Evolutionary conservation across 2,797 vertebrate genomes (phyloP).

Genomic region (Corythornis leucogaster): DNA sequence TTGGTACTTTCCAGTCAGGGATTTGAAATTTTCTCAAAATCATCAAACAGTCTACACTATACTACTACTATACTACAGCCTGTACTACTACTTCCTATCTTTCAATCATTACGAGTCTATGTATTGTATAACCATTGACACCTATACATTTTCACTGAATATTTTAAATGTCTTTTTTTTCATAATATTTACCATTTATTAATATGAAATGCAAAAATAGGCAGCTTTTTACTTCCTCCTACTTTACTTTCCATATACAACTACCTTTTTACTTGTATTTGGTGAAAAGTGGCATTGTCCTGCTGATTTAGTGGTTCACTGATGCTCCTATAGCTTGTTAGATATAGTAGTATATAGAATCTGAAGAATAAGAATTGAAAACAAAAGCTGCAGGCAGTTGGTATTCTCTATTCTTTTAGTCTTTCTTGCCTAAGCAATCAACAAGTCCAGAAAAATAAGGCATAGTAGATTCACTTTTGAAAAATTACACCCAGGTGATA

Average conservation of each 20-base stretch:
- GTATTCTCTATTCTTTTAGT: neutral
- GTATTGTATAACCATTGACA: neutral
- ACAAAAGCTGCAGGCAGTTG: neutral
- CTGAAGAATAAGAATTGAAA: neutral
- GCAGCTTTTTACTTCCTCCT: neutral
- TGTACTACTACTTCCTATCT: neutral
- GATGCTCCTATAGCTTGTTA: neutral
- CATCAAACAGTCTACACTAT: neutral
- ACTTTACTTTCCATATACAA: neutral
- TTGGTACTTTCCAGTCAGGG: neutral
- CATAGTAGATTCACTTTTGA: neutral
- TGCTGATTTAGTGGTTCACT: neutral
- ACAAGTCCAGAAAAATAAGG: neutral
- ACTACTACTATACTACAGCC: no score
- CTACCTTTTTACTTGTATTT: neutral
- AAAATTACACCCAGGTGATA: neutral
- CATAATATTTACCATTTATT: neutral
- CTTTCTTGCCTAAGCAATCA: neutral
- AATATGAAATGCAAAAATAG: neutral
- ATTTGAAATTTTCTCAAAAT: neutral
- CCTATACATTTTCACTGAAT: neutral
- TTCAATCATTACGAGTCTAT: neutral
- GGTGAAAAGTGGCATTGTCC: neutral
- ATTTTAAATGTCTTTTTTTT: neutral
- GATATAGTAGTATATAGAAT: neutral